Evolutionary conservation across 1,140 invertebrate genomes (phyloP).

Genomic region (Carposina sasakii): DNA sequence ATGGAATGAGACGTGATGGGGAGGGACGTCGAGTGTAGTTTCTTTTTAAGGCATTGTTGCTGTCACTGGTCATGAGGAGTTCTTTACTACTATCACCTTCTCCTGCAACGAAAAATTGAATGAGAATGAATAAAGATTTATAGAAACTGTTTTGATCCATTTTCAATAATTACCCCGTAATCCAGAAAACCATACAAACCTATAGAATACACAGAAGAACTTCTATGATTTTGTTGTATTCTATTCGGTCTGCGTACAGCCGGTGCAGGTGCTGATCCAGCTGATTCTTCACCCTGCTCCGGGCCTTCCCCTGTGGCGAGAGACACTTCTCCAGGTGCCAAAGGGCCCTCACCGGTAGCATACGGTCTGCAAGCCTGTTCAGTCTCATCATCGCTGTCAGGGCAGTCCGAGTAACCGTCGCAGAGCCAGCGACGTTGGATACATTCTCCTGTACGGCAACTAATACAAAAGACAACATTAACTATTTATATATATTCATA

Average conservation of each 20-base stretch:
- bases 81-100: slow-evolving; percentile 55
- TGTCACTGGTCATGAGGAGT: slow-evolving; percentile 57
- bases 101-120: no score
- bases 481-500: no score
- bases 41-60: slow-evolving; percentile 43
- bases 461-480: no score
- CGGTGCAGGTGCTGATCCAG: slow-evolving; percentile 54
- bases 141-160: no score
- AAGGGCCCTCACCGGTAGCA: slow-evolving; percentile 6
- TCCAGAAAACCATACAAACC: no score
- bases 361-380: slow-evolving; percentile 59
- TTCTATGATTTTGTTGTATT: no score
- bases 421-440: slow-evolving; percentile 84
- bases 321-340: slow-evolving; percentile 26
- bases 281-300: slow-evolving; percentile 48
- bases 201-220: no score
- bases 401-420: slow-evolving; percentile 87
- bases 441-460: slow-evolving; percentile 76
- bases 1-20: slow-evolving; percentile 45
- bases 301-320: slow-evolving; percentile 23
- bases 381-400: slow-evolving; percentile 84
- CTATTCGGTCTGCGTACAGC: slow-evolving; percentile 43
- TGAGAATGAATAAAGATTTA: no score
- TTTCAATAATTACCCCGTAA: no score
- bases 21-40: slow-evolving; percentile 55